phyloP scores from a whole-genome alignment of 2,113 vertebrate species.

The Neogale vison region DNA sequence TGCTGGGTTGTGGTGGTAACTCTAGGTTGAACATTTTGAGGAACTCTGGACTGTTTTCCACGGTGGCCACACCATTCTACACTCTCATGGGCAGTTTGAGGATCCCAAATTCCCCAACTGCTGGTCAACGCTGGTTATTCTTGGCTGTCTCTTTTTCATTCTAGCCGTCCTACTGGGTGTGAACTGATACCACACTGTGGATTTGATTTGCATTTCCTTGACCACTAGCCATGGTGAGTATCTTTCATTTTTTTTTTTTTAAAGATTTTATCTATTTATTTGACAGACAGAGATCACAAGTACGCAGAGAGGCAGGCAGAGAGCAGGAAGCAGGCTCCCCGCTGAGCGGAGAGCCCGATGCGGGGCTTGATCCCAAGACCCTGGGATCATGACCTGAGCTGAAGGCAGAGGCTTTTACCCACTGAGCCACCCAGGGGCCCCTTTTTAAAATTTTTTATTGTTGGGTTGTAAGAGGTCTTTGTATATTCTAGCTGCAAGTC shows the following conservation, averaged over 20 bases:
- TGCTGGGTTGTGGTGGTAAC: neutral
- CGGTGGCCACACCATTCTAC: neutral
- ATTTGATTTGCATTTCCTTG: neutral
- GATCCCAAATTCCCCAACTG: neutral
- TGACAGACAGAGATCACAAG: no score
- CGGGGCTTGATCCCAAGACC: no score
- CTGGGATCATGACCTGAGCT: no score
- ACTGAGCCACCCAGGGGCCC: no score
- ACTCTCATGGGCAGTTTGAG: neutral
- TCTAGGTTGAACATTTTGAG: neutral
- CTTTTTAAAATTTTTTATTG: neutral
- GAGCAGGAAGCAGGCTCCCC: no score
- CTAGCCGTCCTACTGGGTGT: neutral
- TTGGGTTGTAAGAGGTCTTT: neutral
- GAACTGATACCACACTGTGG: neutral
- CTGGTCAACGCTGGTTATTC: neutral
- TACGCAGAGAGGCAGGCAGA: no score
- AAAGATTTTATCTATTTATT: no score
- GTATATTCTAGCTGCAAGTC: neutral
- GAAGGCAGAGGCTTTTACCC: no score
- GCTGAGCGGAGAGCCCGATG: no score
- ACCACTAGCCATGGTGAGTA: neutral
- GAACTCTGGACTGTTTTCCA: neutral
- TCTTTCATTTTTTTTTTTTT: neutral
- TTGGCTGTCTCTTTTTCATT: neutral